Base-by-base conservation (phyloP, 2,113 vertebrate genomes). In the Sturnira hondurensis region DNA sequence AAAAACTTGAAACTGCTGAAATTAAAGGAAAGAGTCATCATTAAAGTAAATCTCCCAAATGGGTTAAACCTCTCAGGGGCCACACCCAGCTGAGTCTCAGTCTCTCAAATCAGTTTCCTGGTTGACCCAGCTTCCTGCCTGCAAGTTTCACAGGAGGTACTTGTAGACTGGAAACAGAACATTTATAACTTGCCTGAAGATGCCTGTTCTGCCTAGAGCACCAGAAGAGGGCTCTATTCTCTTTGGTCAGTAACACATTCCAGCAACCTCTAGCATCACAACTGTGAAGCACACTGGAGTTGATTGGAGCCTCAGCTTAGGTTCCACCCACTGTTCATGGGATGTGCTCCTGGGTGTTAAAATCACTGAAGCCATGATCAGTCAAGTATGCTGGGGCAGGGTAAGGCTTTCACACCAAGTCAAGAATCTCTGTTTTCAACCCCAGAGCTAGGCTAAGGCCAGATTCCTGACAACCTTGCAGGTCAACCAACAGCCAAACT, bases 61-160 rank as follows among this genome's bases (percentile, higher is more conserved):
- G 50, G 47, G n/a, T 4, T 22, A 96, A 96, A 36, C 43, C 45
- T 96, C 26, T 89, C 43, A 73, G 73, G 47, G 52, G 74, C 89
- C 94, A 97, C 96, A 96, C 92, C 97, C 89, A 80, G 24, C 9
- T 84, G 36, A 31, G 74, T 70, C 96, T 96, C 36, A 83, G 63
- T 91, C 89, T 94, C 45, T 81, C n/a, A 3, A 38, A 26, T 92
- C 92, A 82, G 41, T 94, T 97, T 96, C 96, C 94, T 97, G 89
- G 82, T 93, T 97, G 89, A 97, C 95, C 92, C 61, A 95, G 68
- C 89, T 97, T 97, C 93, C 95, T 94, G 78, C 91, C 83, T 83
- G 17, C 73, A 95, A 95, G 73, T 95, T 96, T 95, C 78, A 96
- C 54, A 91, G 93, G 78, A 97, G 96, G 89, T 94, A 95, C 87